Percentiles rank a stretch among this genome's conserved stretches.
These are phyloP conservation scores for Echinops telfairi DNA, from an alignment of 2,113 vertebrate species.

Conservation along the genomic window DNA sequence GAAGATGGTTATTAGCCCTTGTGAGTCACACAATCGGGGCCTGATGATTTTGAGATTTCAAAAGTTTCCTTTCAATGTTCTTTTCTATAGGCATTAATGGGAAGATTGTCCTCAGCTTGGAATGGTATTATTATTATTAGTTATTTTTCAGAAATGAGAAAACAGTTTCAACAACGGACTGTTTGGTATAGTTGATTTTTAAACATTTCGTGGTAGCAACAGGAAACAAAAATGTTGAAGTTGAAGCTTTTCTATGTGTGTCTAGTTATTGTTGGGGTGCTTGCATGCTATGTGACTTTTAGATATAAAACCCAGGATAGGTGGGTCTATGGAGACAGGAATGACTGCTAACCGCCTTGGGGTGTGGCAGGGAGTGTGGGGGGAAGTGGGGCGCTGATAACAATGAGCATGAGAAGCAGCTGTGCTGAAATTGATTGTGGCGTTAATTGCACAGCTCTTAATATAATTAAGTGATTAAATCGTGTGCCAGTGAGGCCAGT, in stretches of 20 bases:
- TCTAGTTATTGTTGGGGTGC: too few relatives aligned
- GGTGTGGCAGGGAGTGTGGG: too few relatives aligned
- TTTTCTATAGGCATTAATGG: conserved; percentile 58
- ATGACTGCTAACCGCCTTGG: too few relatives aligned
- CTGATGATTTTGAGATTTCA: conserved; percentile 55
- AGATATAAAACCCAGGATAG: too few relatives aligned
- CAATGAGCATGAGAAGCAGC: too few relatives aligned
- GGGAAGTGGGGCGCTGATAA: too few relatives aligned
- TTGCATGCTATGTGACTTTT: too few relatives aligned
- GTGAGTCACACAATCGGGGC: conserved; percentile 65
- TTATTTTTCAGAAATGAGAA: conserved; percentile 13
- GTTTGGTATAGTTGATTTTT: neutral
- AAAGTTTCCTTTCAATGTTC: neutral
- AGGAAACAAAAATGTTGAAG: conserved; percentile 31
- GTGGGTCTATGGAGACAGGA: too few relatives aligned
- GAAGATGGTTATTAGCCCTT: neutral
- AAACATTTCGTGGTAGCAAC: neutral
- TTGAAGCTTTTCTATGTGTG: neutral
- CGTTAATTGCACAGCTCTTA: too few relatives aligned
- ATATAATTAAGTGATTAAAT: too few relatives aligned
- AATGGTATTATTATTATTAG: neutral
- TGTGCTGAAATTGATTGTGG: too few relatives aligned
- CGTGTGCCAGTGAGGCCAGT: too few relatives aligned
- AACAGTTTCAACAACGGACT: conserved; percentile 9
- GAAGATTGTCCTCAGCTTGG: neutral